Conservation (phyloP, 92 coral and sea anemone species). For the Ricordea florida region DNA sequence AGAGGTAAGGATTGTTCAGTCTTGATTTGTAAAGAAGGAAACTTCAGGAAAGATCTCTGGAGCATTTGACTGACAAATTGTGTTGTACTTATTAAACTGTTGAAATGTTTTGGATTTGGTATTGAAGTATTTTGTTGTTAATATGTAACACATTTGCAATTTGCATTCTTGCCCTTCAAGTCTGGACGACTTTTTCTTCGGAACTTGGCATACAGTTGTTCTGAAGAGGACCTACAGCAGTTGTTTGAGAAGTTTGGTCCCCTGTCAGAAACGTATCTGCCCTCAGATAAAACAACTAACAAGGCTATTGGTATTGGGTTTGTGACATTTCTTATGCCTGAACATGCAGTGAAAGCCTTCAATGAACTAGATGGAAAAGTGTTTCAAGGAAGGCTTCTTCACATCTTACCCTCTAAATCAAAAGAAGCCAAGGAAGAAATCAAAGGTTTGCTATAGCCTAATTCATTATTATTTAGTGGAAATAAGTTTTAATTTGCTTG, state of each 20-base stretch:
- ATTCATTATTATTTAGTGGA: too few relatives aligned
- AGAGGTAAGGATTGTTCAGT: constrained; percentile 51
- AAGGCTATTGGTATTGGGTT: constrained; percentile 92
- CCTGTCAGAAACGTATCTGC: constrained; percentile 87
- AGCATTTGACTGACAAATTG: too few relatives aligned
- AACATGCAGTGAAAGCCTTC: constrained; percentile 96
- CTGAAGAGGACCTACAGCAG: constrained; percentile 87
- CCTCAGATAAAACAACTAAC: constrained; percentile 82
- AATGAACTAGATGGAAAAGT: constrained; percentile 89
- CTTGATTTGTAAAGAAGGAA: too few relatives aligned
- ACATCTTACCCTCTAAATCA: constrained; percentile 90
- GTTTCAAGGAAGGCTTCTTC: constrained; percentile 90
- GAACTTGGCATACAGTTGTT: constrained; percentile 85
- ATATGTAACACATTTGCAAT: neutral
- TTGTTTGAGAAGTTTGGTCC: constrained; percentile 89
- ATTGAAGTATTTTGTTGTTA: too few relatives aligned
- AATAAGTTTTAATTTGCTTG: too few relatives aligned
- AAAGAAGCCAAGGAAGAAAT: constrained; percentile 63
- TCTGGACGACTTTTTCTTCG: constrained; percentile 95
- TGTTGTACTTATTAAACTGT: neutral
- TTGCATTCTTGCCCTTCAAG: constrained; percentile 25
- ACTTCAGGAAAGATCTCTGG: too few relatives aligned
- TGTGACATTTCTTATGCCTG: constrained; percentile 95
- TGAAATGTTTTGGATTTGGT: too few relatives aligned
- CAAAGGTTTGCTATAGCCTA: neutral